These are phyloP conservation scores for Stigmatopora nigra DNA, from an alignment of 2,113 vertebrate species.

Conservation along the genomic window DNA sequence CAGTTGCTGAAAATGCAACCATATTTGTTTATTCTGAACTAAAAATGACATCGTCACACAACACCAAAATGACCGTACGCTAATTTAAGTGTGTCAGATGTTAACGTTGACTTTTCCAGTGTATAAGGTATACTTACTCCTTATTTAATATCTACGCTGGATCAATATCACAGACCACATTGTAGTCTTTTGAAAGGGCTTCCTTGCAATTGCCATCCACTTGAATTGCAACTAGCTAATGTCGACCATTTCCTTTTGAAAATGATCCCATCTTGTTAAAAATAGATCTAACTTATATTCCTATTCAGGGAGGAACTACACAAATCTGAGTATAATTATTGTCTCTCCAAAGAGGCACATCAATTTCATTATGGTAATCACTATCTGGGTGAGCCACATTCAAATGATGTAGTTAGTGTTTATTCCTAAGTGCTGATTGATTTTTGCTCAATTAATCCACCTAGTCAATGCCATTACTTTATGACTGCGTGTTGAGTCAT, in stretches of 20 bases:
- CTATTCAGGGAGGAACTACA: conserved; percentile 19
- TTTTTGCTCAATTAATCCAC: conserved; percentile 30
- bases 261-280: conserved; percentile 24
- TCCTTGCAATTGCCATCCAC: conserved; percentile 8
- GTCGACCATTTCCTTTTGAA: conserved; percentile 17
- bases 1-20: neutral
- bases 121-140: conserved; percentile 8
- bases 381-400: conserved; percentile 15
- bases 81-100: neutral
- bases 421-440: conserved; percentile 26
- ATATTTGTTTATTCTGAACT: neutral
- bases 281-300: conserved; percentile 16
- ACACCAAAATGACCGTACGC: neutral
- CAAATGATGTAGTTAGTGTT: conserved; percentile 22
- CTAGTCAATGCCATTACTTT: conserved; percentile 9
- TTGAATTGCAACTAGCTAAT: conserved; percentile 19
- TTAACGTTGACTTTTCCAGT: conserved; percentile 5
- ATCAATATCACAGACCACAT: conserved; percentile 34
- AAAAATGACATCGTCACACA: neutral
- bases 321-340: conserved; percentile 7
- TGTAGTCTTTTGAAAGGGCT: conserved; percentile 23
- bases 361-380: conserved; percentile 22
- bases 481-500: conserved; percentile 19
- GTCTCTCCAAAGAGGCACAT: conserved; percentile 21
- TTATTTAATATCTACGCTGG: conserved; percentile 26